phyloP scores from a whole-genome alignment of 1,140 invertebrate species.

The Drosophila nigrodunni region DNA sequence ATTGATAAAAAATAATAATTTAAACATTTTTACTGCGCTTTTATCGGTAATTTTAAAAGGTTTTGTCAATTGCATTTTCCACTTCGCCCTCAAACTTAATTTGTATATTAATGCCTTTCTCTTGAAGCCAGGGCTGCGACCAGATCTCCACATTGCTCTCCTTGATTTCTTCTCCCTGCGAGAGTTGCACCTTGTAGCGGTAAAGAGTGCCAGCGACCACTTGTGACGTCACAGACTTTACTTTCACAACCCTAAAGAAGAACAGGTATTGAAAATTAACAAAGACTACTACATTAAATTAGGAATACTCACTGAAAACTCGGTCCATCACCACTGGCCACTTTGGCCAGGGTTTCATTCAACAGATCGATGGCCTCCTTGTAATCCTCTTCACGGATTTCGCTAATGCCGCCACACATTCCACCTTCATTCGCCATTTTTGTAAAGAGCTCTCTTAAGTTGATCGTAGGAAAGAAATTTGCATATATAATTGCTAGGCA shows the following conservation, averaged over 20 bases:
- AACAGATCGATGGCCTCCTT: conserved; percentile 36
- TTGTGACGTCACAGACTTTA: conserved; percentile 54
- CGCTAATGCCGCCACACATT: conserved; percentile 26
- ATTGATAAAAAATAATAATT: background rate
- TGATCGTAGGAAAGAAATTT: conserved; percentile 4
- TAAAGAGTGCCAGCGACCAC: conserved; percentile 58
- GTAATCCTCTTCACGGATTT: conserved; percentile 29
- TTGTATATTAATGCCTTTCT: conserved; percentile 16
- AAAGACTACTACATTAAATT: background rate
- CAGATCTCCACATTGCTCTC: conserved; percentile 58
- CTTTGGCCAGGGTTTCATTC: conserved; percentile 37
- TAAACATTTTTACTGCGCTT: background rate
- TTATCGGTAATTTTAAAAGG: conserved; percentile 3
- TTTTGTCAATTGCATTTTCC: conserved; percentile 2
- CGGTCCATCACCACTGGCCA: conserved; percentile 47
- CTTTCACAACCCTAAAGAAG: conserved; percentile 45
- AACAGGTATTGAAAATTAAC: background rate
- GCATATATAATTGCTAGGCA: background rate
- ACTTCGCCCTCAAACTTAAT: conserved; percentile 18
- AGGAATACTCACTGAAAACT: conserved; percentile 44
- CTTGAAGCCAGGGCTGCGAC: conserved; percentile 14
- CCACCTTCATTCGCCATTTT: conserved; percentile 16
- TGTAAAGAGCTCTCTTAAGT: background rate
- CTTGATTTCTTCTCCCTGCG: conserved; percentile 49
- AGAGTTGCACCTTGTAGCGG: conserved; percentile 57